Base-by-base conservation (phyloP, 1,140 invertebrate species). In the Aethina tumida region DNA sequence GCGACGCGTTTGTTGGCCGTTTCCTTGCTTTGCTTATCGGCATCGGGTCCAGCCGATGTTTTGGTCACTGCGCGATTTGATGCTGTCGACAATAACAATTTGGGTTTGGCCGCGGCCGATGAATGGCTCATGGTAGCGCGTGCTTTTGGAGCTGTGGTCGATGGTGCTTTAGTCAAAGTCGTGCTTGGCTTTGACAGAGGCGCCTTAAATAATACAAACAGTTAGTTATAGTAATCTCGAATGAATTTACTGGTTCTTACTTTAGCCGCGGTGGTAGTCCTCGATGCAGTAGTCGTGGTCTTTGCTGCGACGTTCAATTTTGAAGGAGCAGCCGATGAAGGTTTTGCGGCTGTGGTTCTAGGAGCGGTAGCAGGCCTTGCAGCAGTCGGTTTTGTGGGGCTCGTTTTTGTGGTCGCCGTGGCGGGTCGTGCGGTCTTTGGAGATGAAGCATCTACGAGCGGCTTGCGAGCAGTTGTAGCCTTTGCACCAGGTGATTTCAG, bases 1-100 rank as follows among this genome's bases (percentile, higher is more conserved):
- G 69, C 65, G 0, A 70, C 73, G 8, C 74, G 64, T 47, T 75
- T 75, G 38, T 75, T 75, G 1, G 68, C 68, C 16, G 68, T 68
- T 35, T 75, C 71, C 47, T 75, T 75, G 7, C 65, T 64, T 44
- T 73, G 66, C 39, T 74, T 75, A 14, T 75, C 71, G 7, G 64
- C 62, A 39, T 69, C 59, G 0, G 67, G 56, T 36, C 33, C 14
- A 12, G 27, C 2, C n/a, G 28, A 21, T 9, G 41, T 29, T 34
- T 35, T 50, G 9, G 40, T 29, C 5, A 19, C 18, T 20, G 41
- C 32, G 15, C 43, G 44, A 37, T 51, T 53, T 3, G 46, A 40
- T 7, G 46, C 39, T 9, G 51, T 50, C 24, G 42, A 48, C 12
- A 44, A 24, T 5, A 53, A 40, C 25, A 50, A 43, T 21, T 43